These are phyloP conservation scores for Ormyrus pomaceus DNA, from an alignment of 2,888 invertebrate genomes.

Conservation along the genomic window DNA sequence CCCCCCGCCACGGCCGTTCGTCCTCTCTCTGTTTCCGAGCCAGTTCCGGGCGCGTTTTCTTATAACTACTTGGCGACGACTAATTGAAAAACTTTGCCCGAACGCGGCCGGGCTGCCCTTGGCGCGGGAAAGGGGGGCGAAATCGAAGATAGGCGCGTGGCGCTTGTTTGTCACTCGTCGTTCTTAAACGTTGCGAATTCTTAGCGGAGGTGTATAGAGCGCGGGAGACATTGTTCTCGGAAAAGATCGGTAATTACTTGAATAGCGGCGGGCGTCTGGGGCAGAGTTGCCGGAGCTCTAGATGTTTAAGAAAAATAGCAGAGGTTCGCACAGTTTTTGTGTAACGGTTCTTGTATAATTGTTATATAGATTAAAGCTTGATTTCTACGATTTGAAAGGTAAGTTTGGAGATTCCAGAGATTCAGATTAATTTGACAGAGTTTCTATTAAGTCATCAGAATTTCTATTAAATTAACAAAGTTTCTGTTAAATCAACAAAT, in stretches of 20 bases:
- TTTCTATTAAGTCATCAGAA: too few species aligned
- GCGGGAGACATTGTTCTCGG: neutral
- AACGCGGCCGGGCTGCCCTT: neutral
- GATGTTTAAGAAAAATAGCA: too few species aligned
- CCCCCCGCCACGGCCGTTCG: neutral
- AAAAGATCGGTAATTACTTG: slow-evolving; percentile 51
- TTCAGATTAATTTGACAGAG: too few species aligned
- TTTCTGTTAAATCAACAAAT: too few species aligned
- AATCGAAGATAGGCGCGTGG: slow-evolving; percentile 30
- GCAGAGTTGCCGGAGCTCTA: too few species aligned
- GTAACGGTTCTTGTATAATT: too few species aligned
- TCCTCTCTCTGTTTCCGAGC: neutral
- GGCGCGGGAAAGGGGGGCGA: too few species aligned
- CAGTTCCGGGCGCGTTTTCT: slow-evolving; percentile 7
- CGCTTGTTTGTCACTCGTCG: slow-evolving; percentile 50
- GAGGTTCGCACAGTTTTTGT: too few species aligned
- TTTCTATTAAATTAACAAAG: too few species aligned
- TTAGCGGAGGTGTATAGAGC: slow-evolving; percentile 13
- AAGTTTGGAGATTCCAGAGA: too few species aligned
- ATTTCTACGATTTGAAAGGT: too few species aligned
- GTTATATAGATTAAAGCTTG: too few species aligned
- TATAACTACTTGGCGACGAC: slow-evolving; percentile 13
- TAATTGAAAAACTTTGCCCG: slow-evolving; percentile 56
- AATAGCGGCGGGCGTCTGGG: slow-evolving; percentile 17
- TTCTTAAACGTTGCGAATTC: slow-evolving; percentile 48